Evolutionary conservation across 2,797 vertebrate species (phyloP).

Genomic region (Morelia viridis): DNA sequence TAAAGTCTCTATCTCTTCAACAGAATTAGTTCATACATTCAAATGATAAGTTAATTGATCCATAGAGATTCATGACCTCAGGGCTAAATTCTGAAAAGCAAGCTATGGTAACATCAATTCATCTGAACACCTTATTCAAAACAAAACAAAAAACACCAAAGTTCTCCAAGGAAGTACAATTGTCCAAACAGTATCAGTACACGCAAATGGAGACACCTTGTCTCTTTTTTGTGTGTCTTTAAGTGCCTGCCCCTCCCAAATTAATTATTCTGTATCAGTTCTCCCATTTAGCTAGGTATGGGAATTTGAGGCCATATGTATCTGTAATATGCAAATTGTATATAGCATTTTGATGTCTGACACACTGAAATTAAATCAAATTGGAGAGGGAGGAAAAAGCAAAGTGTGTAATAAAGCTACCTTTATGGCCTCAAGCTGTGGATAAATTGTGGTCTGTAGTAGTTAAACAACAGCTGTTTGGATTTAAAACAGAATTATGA

Average conservation of each 20-base stretch:
- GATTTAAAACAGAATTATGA: slow-evolving; percentile 93
- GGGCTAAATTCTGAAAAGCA: slow-evolving; percentile 68
- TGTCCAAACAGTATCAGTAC: slow-evolving; percentile 68
- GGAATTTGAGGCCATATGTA: slow-evolving; percentile 69
- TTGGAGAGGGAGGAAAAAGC: slow-evolving; percentile 73
- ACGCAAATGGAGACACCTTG: slow-evolving; percentile 57
- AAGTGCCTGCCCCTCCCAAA: not conserved
- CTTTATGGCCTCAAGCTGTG: slow-evolving; percentile 84
- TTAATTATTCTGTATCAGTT: slow-evolving; percentile 67
- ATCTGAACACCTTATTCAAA: slow-evolving; percentile 42
- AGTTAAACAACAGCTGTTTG: slow-evolving; percentile 96
- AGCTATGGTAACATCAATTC: slow-evolving; percentile 29
- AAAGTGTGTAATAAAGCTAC: slow-evolving; percentile 76
- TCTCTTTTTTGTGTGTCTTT: not conserved
- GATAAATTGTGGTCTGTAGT: slow-evolving; percentile 86
- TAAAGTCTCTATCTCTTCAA: not conserved
- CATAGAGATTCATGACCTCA: slow-evolving; percentile 63
- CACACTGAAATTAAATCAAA: slow-evolving; percentile 78
- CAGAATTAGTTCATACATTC: not conserved
- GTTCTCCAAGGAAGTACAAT: slow-evolving; percentile 66
- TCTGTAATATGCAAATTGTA: slow-evolving; percentile 77
- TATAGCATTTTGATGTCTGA: slow-evolving; percentile 72
- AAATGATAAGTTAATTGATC: not conserved
- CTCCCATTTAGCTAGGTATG: slow-evolving; percentile 66
- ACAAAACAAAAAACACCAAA: slow-evolving; percentile 59